Base-by-base conservation (phyloP, 2,888 invertebrate genomes). In the Pseudeuparius sepicola region DNA sequence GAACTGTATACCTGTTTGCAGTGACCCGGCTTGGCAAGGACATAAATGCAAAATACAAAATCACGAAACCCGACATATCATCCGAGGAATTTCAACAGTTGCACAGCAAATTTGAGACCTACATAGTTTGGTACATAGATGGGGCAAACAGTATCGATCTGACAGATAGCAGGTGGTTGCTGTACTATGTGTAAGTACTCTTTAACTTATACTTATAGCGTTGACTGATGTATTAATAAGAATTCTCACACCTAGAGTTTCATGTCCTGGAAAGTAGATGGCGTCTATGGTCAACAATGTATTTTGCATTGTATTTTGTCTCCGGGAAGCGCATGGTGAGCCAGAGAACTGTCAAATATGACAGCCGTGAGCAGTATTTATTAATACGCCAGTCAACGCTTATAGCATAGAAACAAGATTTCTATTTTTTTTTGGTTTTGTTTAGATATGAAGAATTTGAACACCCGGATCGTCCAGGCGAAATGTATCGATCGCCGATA, bases 61-160 rank as follows among this genome's bases (percentile, higher is more conserved):
- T 93, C n/a, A 90, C 85, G 54, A 71, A 73, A 48, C 77, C 78
- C 50, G 77, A 82, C 51, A 73, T 75, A 44, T 71, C 72, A 9
- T 71, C 72, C 31, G 73, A 77, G 1, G 78, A 80, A 1, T 94
- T 93, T 57, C 58, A 75, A 14, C 68, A 72, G 3, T 94, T 80
- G 57, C 89, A 94, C 58, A 70, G 78, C 45, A 71, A 86, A 33
- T 66, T 96, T 47, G 92, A 96, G 64, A 87, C 90, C 0, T 88
- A 94, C 54, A 70, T 96, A 6, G 64, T 94, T 39, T 96, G 90
- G 85, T 97, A 82, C 63, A 89, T 98, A 46, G 97, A 98, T 68
- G 94, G 89, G 9, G 94, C 93, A 1, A 87, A 86, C 18, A 93
- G 82, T 54, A 88, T 98, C 47, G 94, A 96, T 61, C 70, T 80